These are phyloP conservation scores for Procambarus virginalis DNA, from an alignment of 1,140 invertebrate species.

Conservation along the genomic window DNA sequence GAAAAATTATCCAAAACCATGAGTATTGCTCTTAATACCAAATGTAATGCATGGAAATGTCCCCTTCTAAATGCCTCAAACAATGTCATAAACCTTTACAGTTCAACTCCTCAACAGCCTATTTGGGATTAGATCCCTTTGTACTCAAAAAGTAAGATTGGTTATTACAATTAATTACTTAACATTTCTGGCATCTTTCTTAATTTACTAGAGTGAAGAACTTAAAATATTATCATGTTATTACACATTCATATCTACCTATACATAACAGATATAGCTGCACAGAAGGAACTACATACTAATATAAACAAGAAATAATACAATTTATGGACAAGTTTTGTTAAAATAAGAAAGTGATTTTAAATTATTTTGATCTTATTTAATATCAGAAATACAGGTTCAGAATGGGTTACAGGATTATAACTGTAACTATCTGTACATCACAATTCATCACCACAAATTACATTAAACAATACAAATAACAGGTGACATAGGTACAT, in stretches of 20 bases:
- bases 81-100: neutral
- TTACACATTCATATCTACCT: too few relatives aligned
- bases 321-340: too few relatives aligned
- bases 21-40: neutral
- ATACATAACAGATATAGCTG: neutral
- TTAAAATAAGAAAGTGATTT: neutral
- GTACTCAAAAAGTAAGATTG: slow-evolving; percentile 4
- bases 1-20: neutral
- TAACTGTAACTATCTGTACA: neutral
- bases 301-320: too few relatives aligned
- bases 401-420: neutral
- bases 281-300: neutral
- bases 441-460: neutral
- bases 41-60: neutral
- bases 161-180: neutral
- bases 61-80: neutral
- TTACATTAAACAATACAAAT: slow-evolving; percentile 1
- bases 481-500: neutral
- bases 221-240: too few relatives aligned
- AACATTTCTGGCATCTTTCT: neutral
- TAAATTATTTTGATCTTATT: neutral
- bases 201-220: too few relatives aligned
- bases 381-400: neutral
- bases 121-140: slow-evolving; percentile 12
- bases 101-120: neutral